Base-by-base conservation (phyloP, 2,888 invertebrate species). In the Lasioglossum leucozonium region DNA sequence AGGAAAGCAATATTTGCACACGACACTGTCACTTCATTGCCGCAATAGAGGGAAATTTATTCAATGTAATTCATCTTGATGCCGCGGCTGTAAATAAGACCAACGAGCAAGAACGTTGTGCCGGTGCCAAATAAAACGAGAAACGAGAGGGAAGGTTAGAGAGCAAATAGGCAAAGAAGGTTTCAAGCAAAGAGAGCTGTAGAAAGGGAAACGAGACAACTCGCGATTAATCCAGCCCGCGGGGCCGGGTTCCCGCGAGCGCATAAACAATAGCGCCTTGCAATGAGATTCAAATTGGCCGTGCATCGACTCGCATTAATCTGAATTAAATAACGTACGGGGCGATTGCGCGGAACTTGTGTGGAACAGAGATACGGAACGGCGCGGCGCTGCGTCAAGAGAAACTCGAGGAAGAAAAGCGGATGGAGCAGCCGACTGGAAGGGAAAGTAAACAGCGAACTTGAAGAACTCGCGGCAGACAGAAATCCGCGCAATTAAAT, bases 381-480 rank as follows among this genome's bases (percentile, higher is more conserved):
- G 26, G 5, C 4, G 44, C 51, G 4, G 26, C 26, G 30, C 58
- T 13, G 5, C 4, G 44, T 69, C 37, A 40, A 40, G 69, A 40
- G 67, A 67, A 69, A 69, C 69, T 16, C 13, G 16, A 71, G 69
- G 42, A n/a, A 42, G 69, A 42, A 71, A 71, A 42, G 26, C 40
- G 69, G 42, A 71, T 42, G 42, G n/a, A 69, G 13, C 6, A 6
- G 42, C 16, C 69, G n/a, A 13, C 40, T n/a, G n/a, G 42, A 26
- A 42, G 42, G 42, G 71, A 42, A 42, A 71, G 71, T 71, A 71
- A 71, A 71, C 71, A 71, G 71, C 40, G 40, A 71, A 42, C 71
- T 26, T n/a, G 67, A 22, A 26, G 67, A 37, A 37, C 51, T 51
- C 22, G 51, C 22, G 51, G 51, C 44, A 40, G 18, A 51, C 72